Conservation (phyloP, 2,797 vertebrate genomes). For the Platyrinchus mystaceus region DNA sequence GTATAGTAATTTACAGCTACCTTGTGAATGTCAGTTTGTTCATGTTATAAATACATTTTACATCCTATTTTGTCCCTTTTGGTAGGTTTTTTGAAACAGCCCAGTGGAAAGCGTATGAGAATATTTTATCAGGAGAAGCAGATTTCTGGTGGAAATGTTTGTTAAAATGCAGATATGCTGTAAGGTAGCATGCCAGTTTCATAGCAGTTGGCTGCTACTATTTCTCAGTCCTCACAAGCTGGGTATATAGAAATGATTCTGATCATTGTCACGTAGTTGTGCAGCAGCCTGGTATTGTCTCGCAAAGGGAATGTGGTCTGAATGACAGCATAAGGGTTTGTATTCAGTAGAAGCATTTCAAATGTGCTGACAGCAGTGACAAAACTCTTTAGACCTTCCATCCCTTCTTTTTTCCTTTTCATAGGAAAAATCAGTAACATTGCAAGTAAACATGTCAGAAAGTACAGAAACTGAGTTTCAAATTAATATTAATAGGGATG, state of each 20-base stretch:
- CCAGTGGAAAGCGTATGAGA: not conserved
- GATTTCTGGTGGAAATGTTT: not conserved
- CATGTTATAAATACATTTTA: not conserved
- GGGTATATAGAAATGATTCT: not conserved
- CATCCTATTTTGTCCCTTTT: not conserved
- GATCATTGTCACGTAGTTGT: not conserved
- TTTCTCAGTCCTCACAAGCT: not conserved
- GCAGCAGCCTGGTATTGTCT: conserved; percentile 18
- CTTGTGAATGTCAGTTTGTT: not conserved
- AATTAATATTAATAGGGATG: not conserved
- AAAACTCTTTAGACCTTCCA: conserved; percentile 33
- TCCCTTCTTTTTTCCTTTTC: not conserved
- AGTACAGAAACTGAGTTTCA: not conserved
- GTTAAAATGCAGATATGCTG: not conserved
- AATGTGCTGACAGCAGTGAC: conserved; percentile 26
- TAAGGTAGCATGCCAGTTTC: not conserved
- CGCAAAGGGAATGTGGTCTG: not conserved
- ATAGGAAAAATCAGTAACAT: not conserved
- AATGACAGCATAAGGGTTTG: conserved; percentile 6
- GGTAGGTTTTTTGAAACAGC: not conserved
- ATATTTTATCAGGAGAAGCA: not conserved
- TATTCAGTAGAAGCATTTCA: conserved; percentile 18
- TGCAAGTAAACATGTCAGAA: conserved; percentile 33
- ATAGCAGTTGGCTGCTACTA: not conserved
- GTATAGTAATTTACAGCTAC: not conserved